Evolutionary conservation across 2,888 invertebrate genomes (phyloP), one percentile per base, ranked within the genome.

Genomic region (Drosophila nr. perissopoda): DNA sequence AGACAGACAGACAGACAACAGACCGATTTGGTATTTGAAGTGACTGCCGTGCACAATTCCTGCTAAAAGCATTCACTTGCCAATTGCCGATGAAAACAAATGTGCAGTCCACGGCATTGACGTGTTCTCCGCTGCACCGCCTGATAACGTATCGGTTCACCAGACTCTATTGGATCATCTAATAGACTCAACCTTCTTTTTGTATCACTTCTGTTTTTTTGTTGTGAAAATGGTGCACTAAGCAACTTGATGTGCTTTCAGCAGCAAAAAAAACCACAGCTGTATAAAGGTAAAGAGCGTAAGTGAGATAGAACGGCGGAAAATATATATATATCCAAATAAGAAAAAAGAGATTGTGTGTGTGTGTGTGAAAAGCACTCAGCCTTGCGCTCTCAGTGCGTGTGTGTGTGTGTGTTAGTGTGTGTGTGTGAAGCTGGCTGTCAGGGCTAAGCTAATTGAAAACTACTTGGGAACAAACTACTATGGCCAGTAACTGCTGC

Each of bases 61-160:
- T 69, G 78, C 80, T 89, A 89, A 87, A 87, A 87, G 89, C 87
- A 84, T 87, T 87, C 79, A 73, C 82, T 82, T 74, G 82, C 77
- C 87, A 80, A 87, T 82, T 75, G 87, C 68, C 85, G 89, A 82
- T 84, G 87, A 62, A 78, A 78, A 78, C 77, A 78, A 78, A 78
- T 78, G 78, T 61, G 64, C 75, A 65, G 66, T 67, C 63, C 34
- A 78, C 54, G 59, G 63, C 78, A 61, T 56, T 77, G 69, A 48
- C 36, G 45, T 53, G 21, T 42, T 58, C 48, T 40, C 49, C 31
- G 40, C 16, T 29, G 5, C n/a, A 36, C 27, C n/a, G 10, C 18
- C 62, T n/a, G 16, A 29, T 33, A 42, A 51, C 59, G 36, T 51
- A 21, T 60, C 54, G 63, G 48, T 53, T 71, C 67, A 64, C 64